phyloP scores from a whole-genome alignment of 2,113 vertebrate species.

The Mesoclemmys tuberculata region DNA sequence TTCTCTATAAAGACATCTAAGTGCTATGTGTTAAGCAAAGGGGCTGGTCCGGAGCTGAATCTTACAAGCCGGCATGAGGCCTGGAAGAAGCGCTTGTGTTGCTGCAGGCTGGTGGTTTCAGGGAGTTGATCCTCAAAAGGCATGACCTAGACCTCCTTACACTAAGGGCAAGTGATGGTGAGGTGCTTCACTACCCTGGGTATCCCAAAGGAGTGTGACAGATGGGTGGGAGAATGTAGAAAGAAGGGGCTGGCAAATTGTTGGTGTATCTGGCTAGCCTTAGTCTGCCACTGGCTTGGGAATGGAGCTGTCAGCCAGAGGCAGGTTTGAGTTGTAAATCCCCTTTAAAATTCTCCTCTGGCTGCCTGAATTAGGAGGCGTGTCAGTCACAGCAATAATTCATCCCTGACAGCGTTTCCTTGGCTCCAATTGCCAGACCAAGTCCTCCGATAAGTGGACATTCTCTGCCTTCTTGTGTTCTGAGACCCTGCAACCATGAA shows the following conservation, averaged over 20 bases:
- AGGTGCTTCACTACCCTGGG: too few relatives aligned
- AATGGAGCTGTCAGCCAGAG: neutral
- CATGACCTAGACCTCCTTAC: too few relatives aligned
- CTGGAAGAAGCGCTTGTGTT: too few relatives aligned
- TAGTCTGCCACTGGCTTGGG: neutral
- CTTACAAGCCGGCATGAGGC: too few relatives aligned
- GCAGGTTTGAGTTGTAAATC: neutral
- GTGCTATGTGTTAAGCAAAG: too few relatives aligned
- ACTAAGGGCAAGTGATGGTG: too few relatives aligned
- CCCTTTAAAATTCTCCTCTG: neutral
- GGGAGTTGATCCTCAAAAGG: too few relatives aligned
- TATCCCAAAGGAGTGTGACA: too few relatives aligned
- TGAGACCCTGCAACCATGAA: neutral
- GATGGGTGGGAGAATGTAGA: neutral
- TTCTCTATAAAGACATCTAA: too few relatives aligned
- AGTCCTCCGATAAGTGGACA: too few relatives aligned
- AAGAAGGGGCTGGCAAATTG: fast-evolving
- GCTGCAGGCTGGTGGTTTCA: too few relatives aligned
- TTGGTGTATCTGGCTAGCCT: neutral
- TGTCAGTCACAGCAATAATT: fast-evolving
- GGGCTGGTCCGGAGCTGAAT: too few relatives aligned
- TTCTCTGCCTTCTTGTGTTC: neutral
- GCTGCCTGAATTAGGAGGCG: fast-evolving
- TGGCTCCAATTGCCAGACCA: neutral
- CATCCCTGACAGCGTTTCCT: neutral